phyloP scores from a whole-genome alignment of 1,140 invertebrate species.

The Sesamia nonagrioides region DNA sequence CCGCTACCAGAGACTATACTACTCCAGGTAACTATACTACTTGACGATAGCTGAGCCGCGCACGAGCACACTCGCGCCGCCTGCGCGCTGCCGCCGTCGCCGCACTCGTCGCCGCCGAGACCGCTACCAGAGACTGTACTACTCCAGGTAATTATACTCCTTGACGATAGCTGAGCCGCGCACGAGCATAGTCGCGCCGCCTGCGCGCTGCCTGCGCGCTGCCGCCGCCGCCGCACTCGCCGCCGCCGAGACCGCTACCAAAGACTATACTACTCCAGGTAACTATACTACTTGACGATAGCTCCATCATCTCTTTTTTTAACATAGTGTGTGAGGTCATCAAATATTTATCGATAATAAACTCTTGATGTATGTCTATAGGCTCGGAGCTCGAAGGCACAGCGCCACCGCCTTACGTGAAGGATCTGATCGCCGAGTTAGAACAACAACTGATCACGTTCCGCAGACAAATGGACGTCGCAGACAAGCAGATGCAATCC shows the following conservation, averaged over 20 bases:
- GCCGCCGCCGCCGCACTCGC: slow-evolving; percentile 72
- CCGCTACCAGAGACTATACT: slow-evolving; percentile 60
- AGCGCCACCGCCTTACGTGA: slow-evolving; percentile 90
- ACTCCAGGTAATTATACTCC: slow-evolving; percentile 63
- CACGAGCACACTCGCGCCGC: slow-evolving; percentile 63
- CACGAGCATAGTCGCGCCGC: slow-evolving; percentile 63
- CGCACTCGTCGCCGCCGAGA: slow-evolving; percentile 71
- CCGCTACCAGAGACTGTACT: slow-evolving; percentile 60
- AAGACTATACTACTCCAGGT: slow-evolving; percentile 62
- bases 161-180: too few species aligned
- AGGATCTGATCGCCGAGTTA: slow-evolving; percentile 89
- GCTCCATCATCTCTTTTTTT: too few species aligned
- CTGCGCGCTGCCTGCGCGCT: slow-evolving; percentile 53
- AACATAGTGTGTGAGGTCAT: slow-evolving; percentile 51
- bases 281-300: too few species aligned
- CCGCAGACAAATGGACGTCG: slow-evolving; percentile 81
- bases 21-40: slow-evolving; percentile 64
- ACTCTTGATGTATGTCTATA: too few species aligned
- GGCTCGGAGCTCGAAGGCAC: slow-evolving; percentile 83
- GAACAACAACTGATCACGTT: slow-evolving; percentile 81
- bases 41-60: slow-evolving; percentile 58
- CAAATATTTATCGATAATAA: too few species aligned
- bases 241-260: slow-evolving; percentile 68
- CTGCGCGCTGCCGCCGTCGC: slow-evolving; percentile 63
- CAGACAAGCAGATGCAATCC: slow-evolving; percentile 83